Evolutionary conservation across 2,113 vertebrate genomes (phyloP).

Genomic region (Oreochromis tanganicae): DNA sequence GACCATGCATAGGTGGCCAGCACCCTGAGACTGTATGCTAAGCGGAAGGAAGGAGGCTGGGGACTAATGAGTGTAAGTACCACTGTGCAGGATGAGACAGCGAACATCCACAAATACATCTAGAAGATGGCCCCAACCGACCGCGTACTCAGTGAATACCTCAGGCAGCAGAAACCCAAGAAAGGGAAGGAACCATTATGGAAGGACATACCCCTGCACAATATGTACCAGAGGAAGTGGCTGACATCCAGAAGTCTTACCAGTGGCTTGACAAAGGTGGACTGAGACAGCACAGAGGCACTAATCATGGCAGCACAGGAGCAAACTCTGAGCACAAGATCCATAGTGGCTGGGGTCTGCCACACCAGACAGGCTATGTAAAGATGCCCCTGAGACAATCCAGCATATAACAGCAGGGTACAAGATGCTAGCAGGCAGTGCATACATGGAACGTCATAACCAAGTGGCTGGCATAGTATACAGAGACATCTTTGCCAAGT

Average conservation of each 20-base stretch:
- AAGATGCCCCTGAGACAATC: not conserved
- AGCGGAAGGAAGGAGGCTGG: not conserved
- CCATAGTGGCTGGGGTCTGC: not conserved
- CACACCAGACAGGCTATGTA: not conserved
- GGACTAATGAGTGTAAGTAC: not conserved
- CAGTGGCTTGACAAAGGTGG: not conserved
- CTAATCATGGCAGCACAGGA: not conserved
- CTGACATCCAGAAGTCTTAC: not conserved
- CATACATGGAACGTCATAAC: not conserved
- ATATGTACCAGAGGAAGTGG: not conserved
- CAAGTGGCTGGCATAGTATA: not conserved
- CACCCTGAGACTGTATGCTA: not conserved
- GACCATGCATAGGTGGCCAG: not conserved
- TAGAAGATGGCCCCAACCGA: not conserved
- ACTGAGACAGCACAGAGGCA: not conserved
- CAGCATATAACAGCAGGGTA: fast-evolving
- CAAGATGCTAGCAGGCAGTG: not conserved
- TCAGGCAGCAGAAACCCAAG: not conserved
- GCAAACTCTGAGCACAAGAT: not conserved
- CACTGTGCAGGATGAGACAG: fast-evolving
- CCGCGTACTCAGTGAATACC: not conserved
- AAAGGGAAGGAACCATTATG: not conserved
- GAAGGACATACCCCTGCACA: not conserved
- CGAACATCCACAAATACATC: not conserved
- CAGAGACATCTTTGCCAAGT: not conserved